Conservation (phyloP, 2,113 vertebrate genomes). For the Galbula dea region DNA sequence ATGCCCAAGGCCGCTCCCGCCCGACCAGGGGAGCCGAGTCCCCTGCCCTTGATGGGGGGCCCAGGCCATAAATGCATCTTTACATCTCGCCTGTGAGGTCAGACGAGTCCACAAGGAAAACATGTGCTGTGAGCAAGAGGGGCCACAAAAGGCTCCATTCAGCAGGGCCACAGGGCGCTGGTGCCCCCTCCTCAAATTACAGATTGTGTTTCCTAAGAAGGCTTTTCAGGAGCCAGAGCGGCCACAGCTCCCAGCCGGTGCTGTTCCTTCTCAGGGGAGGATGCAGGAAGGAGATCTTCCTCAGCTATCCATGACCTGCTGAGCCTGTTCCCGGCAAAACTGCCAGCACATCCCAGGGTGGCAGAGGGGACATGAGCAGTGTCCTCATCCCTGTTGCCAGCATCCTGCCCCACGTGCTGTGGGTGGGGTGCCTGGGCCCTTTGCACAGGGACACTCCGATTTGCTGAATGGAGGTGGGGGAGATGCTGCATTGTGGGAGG, state of each 20-base stretch:
- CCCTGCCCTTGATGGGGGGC: neutral
- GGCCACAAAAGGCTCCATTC: constrained; percentile 54
- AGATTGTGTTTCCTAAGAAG: constrained; percentile 27
- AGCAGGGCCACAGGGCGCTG: constrained; percentile 27
- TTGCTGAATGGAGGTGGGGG: accelerated
- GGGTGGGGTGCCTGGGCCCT: neutral
- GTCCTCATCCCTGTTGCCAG: neutral
- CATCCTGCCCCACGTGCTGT: accelerated
- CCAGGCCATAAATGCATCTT: constrained; percentile 50
- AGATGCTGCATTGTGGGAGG: neutral
- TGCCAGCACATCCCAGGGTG: accelerated
- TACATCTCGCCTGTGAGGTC: constrained; percentile 30
- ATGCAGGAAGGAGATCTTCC: neutral
- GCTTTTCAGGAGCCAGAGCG: neutral
- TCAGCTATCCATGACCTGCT: accelerated
- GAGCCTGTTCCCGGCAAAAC: neutral
- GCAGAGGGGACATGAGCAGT: neutral
- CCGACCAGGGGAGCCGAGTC: neutral
- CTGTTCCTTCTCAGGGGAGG: neutral
- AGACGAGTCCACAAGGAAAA: constrained; percentile 39
- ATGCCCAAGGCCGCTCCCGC: neutral
- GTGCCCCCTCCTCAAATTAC: constrained; percentile 68
- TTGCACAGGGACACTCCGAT: neutral
- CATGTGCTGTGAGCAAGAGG: neutral
- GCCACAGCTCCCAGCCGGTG: neutral